Conservation (phyloP, 2,113 vertebrate species). For the Carassius carassius region DNA sequence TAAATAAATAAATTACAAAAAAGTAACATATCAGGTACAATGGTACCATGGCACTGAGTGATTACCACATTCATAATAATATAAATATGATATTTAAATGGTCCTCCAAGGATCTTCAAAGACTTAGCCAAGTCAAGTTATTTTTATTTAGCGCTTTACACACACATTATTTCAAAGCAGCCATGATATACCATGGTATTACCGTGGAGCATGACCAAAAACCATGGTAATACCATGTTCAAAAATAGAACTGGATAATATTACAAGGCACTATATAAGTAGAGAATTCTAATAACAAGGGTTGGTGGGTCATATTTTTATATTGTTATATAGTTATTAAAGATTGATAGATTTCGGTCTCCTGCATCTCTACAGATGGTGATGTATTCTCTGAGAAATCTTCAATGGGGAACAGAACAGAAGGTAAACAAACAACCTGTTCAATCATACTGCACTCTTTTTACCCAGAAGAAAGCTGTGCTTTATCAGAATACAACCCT, state of each 20-base stretch:
- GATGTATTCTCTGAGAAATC: conserved; percentile 24
- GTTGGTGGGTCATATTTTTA: neutral
- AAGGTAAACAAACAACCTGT: conserved; percentile 29
- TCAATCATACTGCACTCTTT: neutral
- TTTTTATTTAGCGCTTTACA: too few species aligned
- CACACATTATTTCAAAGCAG: too few species aligned
- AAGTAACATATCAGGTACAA: neutral
- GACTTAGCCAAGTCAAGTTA: too few species aligned
- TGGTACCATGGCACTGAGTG: neutral
- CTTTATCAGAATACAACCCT: neutral
- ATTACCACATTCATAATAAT: neutral
- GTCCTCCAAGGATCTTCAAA: neutral
- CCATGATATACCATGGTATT: neutral
- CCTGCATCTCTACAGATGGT: conserved; percentile 16
- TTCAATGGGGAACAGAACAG: neutral
- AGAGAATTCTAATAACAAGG: neutral
- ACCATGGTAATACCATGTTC: neutral
- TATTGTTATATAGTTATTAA: neutral
- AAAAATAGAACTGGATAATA: neutral
- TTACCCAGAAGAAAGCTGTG: neutral
- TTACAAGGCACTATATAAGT: too few species aligned
- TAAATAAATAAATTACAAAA: neutral
- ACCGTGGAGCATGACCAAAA: neutral
- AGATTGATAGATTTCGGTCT: neutral
- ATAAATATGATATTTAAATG: neutral